phyloP scores from a whole-genome alignment of 2,888 invertebrate species.

The Notocelia uddmanniana region DNA sequence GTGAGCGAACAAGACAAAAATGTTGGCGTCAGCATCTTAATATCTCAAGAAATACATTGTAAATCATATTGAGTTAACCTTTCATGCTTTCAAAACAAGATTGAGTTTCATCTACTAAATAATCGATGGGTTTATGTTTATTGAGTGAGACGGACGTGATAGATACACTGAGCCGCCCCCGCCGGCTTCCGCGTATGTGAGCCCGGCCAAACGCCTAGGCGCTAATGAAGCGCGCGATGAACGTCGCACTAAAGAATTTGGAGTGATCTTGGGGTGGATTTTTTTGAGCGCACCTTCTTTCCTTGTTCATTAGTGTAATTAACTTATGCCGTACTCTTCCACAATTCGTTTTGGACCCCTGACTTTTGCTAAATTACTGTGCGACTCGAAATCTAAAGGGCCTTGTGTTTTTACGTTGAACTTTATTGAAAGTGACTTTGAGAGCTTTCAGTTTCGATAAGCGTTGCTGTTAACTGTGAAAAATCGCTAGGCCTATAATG shows the following conservation, averaged over 20 bases:
- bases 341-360: slow-evolving; percentile 72
- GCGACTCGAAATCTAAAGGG: slow-evolving; percentile 33
- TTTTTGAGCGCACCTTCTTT: slow-evolving; percentile 81
- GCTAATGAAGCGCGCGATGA: slow-evolving; percentile 84
- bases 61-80: too few relatives aligned
- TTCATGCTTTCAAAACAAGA: too few relatives aligned
- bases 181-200: slow-evolving; percentile 61
- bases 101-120: neutral
- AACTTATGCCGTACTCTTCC: slow-evolving; percentile 79
- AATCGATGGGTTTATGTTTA: neutral
- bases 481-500: slow-evolving; percentile 13
- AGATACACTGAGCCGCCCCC: neutral
- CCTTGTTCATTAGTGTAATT: slow-evolving; percentile 85
- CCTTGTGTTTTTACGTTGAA: slow-evolving; percentile 27
- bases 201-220: slow-evolving; percentile 63
- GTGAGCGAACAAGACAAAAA: too few relatives aligned
- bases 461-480: neutral
- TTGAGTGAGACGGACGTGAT: neutral
- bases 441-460: slow-evolving; percentile 24
- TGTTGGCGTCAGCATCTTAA: too few relatives aligned
- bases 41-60: too few relatives aligned
- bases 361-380: slow-evolving; percentile 71
- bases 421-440: slow-evolving; percentile 28
- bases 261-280: slow-evolving; percentile 82
- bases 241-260: slow-evolving; percentile 83